Conservation (phyloP, 2,888 invertebrate genomes). For the Gandaritis pyraliata region DNA sequence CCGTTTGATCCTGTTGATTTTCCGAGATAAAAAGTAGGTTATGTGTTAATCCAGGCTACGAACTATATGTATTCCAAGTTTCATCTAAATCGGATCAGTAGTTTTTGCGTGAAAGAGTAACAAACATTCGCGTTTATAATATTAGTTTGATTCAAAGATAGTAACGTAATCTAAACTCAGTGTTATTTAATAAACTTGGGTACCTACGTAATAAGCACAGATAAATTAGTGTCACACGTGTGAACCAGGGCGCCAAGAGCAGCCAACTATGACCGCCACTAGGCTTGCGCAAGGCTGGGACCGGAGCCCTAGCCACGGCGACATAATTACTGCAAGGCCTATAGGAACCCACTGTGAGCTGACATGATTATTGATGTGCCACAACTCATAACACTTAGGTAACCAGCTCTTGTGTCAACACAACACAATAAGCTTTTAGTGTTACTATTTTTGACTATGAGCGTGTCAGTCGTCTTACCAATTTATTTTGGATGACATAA, state of each 20-base stretch:
- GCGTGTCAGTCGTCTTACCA: too few species aligned
- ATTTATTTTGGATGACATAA: too few species aligned
- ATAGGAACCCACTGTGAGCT: slow-evolving; percentile 5
- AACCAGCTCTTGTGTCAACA: slow-evolving; percentile 15
- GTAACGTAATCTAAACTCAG: slow-evolving; percentile 12
- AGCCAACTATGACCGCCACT: slow-evolving; percentile 45
- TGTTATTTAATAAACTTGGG: slow-evolving; percentile 23
- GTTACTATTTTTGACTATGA: too few species aligned
- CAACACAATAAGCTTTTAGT: neutral
- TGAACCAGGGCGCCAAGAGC: slow-evolving; percentile 53
- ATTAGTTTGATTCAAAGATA: too few species aligned
- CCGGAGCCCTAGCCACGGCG: slow-evolving; percentile 54
- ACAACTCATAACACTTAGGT: slow-evolving; percentile 20
- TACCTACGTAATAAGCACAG: slow-evolving; percentile 22
- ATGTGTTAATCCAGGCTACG: too few species aligned
- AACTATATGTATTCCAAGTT: too few species aligned
- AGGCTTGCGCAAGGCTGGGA: slow-evolving; percentile 56
- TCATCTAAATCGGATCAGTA: too few species aligned
- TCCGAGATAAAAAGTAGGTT: too few species aligned
- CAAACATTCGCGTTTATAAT: too few species aligned
- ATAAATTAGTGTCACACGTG: slow-evolving; percentile 49
- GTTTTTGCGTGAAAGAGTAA: too few species aligned
- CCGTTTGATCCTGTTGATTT: too few species aligned
- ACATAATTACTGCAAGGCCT: slow-evolving; percentile 58
- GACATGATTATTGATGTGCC: slow-evolving; percentile 17